Conservation (phyloP, 2,888 invertebrate genomes). For the Cryptus armator region DNA sequence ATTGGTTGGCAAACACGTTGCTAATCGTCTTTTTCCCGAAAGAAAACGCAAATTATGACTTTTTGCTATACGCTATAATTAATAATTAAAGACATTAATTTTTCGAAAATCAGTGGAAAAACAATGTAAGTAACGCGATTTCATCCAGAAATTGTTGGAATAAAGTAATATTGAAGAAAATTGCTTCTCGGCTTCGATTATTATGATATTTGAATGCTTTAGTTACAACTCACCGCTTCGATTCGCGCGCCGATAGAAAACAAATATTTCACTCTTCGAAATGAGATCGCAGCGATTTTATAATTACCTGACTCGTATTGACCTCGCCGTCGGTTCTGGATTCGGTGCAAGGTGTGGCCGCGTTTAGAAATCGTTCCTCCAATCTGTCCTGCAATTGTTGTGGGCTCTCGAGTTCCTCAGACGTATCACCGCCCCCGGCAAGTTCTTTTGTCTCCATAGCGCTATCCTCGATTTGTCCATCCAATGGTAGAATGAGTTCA, state of each 20-base stretch:
- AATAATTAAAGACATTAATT: no score
- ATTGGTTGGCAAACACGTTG: no score
- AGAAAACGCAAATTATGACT: no score
- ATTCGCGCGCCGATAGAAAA: background rate
- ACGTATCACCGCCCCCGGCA: conserved; percentile 84
- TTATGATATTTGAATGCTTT: background rate
- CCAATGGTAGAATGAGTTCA: conserved; percentile 84
- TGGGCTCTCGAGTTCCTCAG: conserved; percentile 83
- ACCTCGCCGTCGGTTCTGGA: conserved; percentile 89
- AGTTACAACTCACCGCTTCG: background rate
- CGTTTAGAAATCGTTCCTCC: conserved; percentile 88
- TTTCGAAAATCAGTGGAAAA: no score
- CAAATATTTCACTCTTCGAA: background rate
- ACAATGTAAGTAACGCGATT: no score
- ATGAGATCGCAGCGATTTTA: background rate
- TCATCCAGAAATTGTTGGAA: no score
- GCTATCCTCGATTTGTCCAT: conserved; percentile 84
- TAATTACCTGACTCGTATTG: conserved; percentile 86
- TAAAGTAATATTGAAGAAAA: no score
- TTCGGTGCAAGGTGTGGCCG: conserved; percentile 83
- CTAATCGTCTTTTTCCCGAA: no score
- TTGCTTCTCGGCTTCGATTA: no score
- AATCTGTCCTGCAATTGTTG: conserved; percentile 88
- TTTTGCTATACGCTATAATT: no score
- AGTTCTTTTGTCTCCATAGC: conserved; percentile 83